These are phyloP conservation scores for Cyprinodon tularosa DNA, from an alignment of 2,113 vertebrate genomes.

Conservation along the genomic window DNA sequence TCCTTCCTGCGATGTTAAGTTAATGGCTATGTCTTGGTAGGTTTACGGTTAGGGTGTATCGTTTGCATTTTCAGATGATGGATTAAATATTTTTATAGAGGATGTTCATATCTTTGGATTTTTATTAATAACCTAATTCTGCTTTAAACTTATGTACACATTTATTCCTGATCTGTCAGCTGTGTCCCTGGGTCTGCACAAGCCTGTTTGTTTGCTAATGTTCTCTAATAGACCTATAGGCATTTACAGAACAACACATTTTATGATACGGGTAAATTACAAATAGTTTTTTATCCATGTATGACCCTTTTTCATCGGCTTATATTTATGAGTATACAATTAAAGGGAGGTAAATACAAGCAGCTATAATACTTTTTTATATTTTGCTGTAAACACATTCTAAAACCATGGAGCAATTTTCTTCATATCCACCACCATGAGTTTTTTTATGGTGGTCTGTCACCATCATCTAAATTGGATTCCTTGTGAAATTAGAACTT, in stretches of 20 bases:
- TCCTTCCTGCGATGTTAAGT: background rate
- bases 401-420: background rate
- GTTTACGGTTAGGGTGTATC: background rate
- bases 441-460: background rate
- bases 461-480: no score
- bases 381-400: background rate
- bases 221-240: no score
- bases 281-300: background rate
- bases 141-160: background rate
- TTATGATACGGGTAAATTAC: background rate
- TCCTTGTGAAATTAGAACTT: background rate
- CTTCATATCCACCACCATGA: background rate
- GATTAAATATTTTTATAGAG: background rate
- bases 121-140: background rate
- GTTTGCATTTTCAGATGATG: background rate
- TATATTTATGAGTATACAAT: background rate
- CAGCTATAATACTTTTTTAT: background rate
- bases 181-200: background rate
- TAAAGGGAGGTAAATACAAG: background rate
- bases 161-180: background rate
- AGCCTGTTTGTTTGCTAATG: background rate
- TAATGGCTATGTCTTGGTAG: background rate
- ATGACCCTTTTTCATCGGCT: background rate
- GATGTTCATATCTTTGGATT: background rate
- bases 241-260: background rate